Conservation (phyloP, 2,113 vertebrate genomes). For the Propithecus coquereli region DNA sequence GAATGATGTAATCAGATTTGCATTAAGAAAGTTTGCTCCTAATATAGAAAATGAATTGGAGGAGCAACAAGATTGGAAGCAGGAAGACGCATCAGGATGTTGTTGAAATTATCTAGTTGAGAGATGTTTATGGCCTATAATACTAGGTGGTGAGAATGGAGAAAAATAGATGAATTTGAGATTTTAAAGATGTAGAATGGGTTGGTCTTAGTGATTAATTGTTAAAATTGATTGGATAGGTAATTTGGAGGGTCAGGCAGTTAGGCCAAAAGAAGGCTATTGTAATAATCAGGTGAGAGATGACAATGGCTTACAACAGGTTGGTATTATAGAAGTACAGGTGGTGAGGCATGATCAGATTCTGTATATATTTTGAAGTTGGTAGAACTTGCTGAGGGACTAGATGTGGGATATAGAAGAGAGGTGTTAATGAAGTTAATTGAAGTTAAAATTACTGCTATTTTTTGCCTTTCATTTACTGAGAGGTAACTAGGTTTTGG, state of each 20-base stretch:
- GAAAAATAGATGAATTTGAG: neutral
- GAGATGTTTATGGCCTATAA: neutral
- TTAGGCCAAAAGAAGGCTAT: neutral
- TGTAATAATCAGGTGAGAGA: neutral
- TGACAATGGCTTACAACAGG: neutral
- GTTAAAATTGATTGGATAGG: conserved; percentile 15
- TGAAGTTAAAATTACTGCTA: neutral
- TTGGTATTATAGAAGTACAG: neutral
- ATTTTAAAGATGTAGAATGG: neutral
- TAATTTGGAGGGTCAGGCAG: neutral
- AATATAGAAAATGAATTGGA: neutral
- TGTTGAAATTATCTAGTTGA: neutral
- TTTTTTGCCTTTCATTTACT: conserved; percentile 18
- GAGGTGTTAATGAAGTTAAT: neutral
- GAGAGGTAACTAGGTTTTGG: conserved; percentile 38
- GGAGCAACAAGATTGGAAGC: neutral
- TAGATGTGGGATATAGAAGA: neutral
- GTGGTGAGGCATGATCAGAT: neutral
- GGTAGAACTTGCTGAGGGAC: conserved; percentile 25
- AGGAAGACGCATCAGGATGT: neutral
- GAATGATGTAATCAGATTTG: neutral
- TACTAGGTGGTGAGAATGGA: neutral
- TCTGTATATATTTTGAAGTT: conserved; percentile 4
- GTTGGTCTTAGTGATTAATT: conserved; percentile 16
- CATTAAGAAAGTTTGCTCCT: conserved; percentile 3